phyloP scores from a whole-genome alignment of 2,113 vertebrate species.

The Psephotus haematonotus region DNA sequence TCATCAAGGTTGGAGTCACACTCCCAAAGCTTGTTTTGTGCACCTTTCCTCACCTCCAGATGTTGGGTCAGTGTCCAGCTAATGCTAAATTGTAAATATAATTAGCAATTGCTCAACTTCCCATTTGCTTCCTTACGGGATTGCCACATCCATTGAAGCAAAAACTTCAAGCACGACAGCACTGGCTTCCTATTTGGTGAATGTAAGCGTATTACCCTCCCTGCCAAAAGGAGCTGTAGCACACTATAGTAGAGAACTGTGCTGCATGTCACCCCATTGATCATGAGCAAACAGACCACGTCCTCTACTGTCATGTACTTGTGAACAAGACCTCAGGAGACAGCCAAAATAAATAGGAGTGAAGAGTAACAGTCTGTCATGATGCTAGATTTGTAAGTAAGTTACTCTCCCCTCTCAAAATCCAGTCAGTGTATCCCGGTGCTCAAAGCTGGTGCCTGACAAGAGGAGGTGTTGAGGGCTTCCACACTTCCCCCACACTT shows the following conservation, averaged over 20 bases:
- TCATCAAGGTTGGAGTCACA: not conserved
- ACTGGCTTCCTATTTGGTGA: not conserved
- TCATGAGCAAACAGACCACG: not conserved
- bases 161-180: rapidly evolving
- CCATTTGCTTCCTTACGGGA: not conserved
- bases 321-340: not conserved
- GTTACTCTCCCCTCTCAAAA: not conserved
- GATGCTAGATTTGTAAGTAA: not conserved
- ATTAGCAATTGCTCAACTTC: not conserved
- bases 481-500: not conserved
- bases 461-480: not conserved
- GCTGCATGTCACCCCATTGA: rapidly evolving
- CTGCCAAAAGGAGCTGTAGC: not conserved
- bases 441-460: not conserved
- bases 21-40: not conserved
- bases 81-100: not conserved
- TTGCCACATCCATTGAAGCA: not conserved
- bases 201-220: rapidly evolving
- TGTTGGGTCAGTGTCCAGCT: not conserved
- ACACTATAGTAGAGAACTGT: rapidly evolving
- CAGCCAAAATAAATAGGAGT: not conserved
- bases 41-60: not conserved
- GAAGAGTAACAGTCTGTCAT: not conserved
- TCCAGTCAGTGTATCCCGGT: not conserved
- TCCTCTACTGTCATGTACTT: not conserved